Base-by-base conservation (phyloP, 2,888 invertebrate species). In the Ophioninae sp. region DNA sequence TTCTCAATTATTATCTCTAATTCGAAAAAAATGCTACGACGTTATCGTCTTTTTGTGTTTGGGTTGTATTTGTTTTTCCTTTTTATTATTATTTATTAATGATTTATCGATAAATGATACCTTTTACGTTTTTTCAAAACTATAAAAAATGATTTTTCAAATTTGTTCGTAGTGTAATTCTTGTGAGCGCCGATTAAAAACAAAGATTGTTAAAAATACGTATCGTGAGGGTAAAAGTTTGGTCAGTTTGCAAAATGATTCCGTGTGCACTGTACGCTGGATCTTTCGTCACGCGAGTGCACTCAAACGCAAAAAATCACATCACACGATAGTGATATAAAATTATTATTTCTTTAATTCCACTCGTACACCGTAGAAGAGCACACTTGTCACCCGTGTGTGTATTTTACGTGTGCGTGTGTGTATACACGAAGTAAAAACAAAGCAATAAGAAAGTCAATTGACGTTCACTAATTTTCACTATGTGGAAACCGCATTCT, bases 301-400 rank as follows among this genome's bases (percentile, higher is more conserved):
- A 74, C 67, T 51, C 75, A 41, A 56, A 64, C 51, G 8, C 44
- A 23, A 73, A 72, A 63, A 22, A 30, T 74, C 64, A 64, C 58
- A 59, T 59, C 59, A 22, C 59, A 59, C 22, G 73, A 71, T 58
- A 39, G 58, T 17, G 23, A 39, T 72, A 72, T 59, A 22, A 59
- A 10, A 30, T 17, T 0, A 22, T 17, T 20, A n/a, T 58, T 56
- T 1, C 56, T 17, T 63, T 61, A 23, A 22, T 56, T 17, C 30
- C 8, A 13, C 13, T 51, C 6, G 17, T 58, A 73, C 65, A 69
- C 77, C 58, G 80, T 80, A 83, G 76, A 73, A 68, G 59, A 64
- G 80, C 77, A 78, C 83, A 80, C 79, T 76, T 23, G 61, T 65
- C 79, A 63, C 61, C 69, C 30, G 75, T 79, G 76, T 83, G 76